These are phyloP conservation scores for Heterodera carotae DNA, from an alignment of 1,140 invertebrate species.

Conservation along the genomic window DNA sequence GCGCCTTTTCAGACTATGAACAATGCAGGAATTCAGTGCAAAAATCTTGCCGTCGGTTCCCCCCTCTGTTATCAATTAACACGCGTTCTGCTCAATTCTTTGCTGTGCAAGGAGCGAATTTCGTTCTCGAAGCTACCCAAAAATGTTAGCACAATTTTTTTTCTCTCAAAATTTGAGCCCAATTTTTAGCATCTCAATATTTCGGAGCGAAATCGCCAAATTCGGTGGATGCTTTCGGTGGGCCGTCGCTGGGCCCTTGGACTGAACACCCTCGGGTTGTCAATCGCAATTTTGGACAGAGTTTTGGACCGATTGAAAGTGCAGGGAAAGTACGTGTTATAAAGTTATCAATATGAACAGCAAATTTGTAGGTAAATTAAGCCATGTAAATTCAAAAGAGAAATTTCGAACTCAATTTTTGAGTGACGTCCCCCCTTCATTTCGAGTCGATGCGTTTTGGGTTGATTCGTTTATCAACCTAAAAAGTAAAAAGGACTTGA, in stretches of 20 bases:
- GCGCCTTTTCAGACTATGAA: background rate
- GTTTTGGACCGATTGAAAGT: conserved; percentile 11
- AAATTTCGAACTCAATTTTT: too few species aligned
- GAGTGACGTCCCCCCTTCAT: too few species aligned
- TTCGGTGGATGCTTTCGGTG: conserved; percentile 10
- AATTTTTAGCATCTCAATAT: background rate
- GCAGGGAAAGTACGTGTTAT: conserved; percentile 9
- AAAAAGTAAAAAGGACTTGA: too few species aligned
- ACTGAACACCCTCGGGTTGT: conserved; percentile 16
- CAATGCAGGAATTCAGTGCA: background rate
- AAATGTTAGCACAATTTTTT: background rate
- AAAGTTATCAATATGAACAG: too few species aligned
- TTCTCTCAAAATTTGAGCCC: background rate
- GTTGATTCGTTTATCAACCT: too few species aligned
- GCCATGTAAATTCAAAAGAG: too few species aligned
- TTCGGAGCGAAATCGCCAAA: conserved; percentile 7
- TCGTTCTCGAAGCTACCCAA: background rate
- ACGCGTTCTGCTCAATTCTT: background rate
- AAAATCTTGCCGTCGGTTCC: background rate
- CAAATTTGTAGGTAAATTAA: too few species aligned
- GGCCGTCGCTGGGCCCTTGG: conserved; percentile 15
- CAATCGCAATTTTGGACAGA: conserved; percentile 28
- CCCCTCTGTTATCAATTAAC: background rate
- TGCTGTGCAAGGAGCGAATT: background rate
- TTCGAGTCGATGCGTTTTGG: too few species aligned